A percentile compares a stretch with the other conserved stretches of the same genome.
These are phyloP conservation scores for Ovis aries DNA, from an alignment of 2,113 vertebrate species.

Conservation along the genomic window DNA sequence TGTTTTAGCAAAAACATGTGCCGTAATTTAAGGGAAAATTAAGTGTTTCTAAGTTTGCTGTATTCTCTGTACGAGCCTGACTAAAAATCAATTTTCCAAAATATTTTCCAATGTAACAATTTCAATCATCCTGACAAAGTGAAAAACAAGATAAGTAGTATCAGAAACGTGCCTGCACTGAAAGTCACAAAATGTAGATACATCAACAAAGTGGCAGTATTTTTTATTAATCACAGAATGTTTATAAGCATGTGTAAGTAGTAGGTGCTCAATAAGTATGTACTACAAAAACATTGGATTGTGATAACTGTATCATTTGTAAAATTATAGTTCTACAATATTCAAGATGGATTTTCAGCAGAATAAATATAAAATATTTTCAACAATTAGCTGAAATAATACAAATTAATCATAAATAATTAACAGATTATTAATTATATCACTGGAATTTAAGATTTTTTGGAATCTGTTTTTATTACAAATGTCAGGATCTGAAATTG, in stretches of 20 bases:
- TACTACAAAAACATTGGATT: neutral
- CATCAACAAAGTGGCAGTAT: neutral
- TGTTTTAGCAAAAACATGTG: neutral
- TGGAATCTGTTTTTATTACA: neutral
- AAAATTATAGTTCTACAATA: neutral
- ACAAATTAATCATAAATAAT: neutral
- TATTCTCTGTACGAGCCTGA: neutral
- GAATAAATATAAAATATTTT: neutral
- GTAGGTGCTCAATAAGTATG: neutral
- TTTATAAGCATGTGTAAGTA: neutral
- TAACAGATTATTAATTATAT: neutral
- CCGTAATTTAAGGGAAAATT: neutral
- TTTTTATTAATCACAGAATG: neutral
- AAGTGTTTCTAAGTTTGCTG: neutral
- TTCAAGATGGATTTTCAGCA: neutral
- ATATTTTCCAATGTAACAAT: neutral
- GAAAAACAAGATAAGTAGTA: neutral
- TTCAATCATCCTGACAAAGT: conserved; percentile 19
- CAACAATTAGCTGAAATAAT: neutral
- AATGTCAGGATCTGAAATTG: neutral
- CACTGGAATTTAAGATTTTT: neutral
- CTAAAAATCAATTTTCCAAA: neutral
- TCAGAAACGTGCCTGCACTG: neutral
- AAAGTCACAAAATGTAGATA: neutral
- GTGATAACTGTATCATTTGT: neutral